These are phyloP conservation scores for Phyto melanocephala DNA, from an alignment of 2,888 invertebrate genomes.

Conservation along the genomic window DNA sequence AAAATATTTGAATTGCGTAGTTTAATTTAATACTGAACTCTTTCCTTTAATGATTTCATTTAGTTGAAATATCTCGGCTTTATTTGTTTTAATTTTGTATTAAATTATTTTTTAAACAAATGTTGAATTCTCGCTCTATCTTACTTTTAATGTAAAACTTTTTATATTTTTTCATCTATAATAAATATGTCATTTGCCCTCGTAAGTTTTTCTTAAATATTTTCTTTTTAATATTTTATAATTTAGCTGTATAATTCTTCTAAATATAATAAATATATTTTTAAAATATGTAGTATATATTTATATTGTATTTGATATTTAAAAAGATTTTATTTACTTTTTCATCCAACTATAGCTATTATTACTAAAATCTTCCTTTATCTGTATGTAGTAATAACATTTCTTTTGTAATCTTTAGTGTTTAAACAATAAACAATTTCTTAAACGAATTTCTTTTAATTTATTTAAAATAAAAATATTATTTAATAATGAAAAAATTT, in stretches of 20 bases:
- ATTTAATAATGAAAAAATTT: background rate
- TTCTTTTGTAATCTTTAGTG: constrained; percentile 37
- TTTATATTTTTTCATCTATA: background rate
- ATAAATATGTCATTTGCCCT: background rate
- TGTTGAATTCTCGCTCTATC: background rate
- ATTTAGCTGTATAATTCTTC: constrained; percentile 26
- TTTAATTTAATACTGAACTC: background rate
- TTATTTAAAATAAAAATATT: constrained; percentile 21
- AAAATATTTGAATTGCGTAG: background rate
- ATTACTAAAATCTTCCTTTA: background rate
- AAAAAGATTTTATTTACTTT: background rate
- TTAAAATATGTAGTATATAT: constrained; percentile 44
- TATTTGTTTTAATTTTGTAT: background rate
- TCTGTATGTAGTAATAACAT: constrained; percentile 43
- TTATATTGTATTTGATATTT: constrained; percentile 13
- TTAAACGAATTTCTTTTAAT: constrained; percentile 51
- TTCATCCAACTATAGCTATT: background rate
- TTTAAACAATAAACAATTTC: constrained; percentile 30
- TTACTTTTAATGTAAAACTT: no score
- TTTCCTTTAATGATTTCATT: background rate
- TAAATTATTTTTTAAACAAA: background rate
- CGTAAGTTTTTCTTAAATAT: background rate
- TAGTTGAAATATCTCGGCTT: background rate
- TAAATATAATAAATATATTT: background rate
- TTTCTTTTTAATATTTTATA: no score